Evolutionary conservation across 2,888 invertebrate genomes (phyloP).

Genomic region (Leptopterna dolabrata): DNA sequence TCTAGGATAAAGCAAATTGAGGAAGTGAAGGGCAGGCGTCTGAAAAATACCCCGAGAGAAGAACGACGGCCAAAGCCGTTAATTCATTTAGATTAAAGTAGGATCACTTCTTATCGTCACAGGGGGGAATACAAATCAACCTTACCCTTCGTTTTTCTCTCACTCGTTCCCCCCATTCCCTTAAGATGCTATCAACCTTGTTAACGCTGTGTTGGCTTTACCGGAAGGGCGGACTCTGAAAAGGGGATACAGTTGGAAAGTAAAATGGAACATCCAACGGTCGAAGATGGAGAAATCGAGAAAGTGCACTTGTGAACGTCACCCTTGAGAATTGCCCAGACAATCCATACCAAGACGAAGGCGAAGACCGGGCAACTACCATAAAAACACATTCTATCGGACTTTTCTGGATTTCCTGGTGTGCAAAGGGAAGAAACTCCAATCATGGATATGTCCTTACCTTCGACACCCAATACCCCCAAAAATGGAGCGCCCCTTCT

Average conservation of each 20-base stretch:
- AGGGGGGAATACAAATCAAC: slow-evolving; percentile 1
- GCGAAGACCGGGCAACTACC: background rate
- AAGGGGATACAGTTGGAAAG: background rate
- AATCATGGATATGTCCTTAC: too few species aligned
- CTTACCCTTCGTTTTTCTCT: background rate
- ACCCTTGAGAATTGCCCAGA: background rate
- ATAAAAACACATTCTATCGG: background rate
- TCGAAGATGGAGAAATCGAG: background rate
- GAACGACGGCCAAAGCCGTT: background rate
- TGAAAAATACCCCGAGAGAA: background rate
- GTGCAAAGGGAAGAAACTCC: too few species aligned
- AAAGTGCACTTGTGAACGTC: background rate
- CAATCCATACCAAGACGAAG: background rate
- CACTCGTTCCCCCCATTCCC: background rate
- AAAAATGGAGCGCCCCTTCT: too few species aligned
- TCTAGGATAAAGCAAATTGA: background rate
- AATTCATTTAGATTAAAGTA: slow-evolving; percentile 7
- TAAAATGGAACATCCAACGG: background rate
- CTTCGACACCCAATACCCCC: too few species aligned
- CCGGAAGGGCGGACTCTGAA: background rate
- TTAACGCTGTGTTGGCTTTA: background rate
- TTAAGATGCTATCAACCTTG: background rate
- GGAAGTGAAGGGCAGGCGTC: background rate
- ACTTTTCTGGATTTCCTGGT: too few species aligned
- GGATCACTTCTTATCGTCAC: background rate